These are phyloP conservation scores for Eufriesea mexicana DNA, from an alignment of 1,140 invertebrate genomes.

Conservation along the genomic window DNA sequence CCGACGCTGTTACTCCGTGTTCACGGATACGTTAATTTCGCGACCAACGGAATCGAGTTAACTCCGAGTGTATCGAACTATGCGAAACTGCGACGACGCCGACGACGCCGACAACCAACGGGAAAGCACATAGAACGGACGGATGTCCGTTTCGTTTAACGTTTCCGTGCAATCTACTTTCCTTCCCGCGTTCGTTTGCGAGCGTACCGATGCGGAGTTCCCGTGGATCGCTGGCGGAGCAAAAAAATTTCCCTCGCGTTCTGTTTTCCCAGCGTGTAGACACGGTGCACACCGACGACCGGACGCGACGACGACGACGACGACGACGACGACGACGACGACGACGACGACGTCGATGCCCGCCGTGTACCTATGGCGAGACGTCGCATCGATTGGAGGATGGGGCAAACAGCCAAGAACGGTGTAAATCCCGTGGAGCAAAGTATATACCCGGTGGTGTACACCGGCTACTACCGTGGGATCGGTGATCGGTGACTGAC, in stretches of 20 bases:
- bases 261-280: too few relatives aligned
- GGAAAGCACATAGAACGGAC: background rate
- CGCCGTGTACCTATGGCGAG: too few relatives aligned
- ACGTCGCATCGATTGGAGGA: slow-evolving; percentile 26
- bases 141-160: too few relatives aligned
- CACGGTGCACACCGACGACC: too few relatives aligned
- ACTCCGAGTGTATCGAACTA: background rate
- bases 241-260: too few relatives aligned
- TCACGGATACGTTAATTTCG: background rate
- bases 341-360: background rate
- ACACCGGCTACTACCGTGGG: slow-evolving; percentile 40
- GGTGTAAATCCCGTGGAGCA: slow-evolving; percentile 49
- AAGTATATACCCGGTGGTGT: slow-evolving; percentile 29
- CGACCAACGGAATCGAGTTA: background rate
- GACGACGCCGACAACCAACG: background rate
- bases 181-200: too few relatives aligned
- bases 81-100: background rate
- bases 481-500: slow-evolving; percentile 69
- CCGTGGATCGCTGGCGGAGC: too few relatives aligned
- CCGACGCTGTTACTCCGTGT: too few relatives aligned
- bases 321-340: background rate
- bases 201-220: too few relatives aligned
- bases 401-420: slow-evolving; percentile 31
- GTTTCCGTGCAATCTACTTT: too few relatives aligned
- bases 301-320: too few relatives aligned